Base-by-base conservation (phyloP, 2,888 invertebrate species). In the Anorthoa munda region DNA sequence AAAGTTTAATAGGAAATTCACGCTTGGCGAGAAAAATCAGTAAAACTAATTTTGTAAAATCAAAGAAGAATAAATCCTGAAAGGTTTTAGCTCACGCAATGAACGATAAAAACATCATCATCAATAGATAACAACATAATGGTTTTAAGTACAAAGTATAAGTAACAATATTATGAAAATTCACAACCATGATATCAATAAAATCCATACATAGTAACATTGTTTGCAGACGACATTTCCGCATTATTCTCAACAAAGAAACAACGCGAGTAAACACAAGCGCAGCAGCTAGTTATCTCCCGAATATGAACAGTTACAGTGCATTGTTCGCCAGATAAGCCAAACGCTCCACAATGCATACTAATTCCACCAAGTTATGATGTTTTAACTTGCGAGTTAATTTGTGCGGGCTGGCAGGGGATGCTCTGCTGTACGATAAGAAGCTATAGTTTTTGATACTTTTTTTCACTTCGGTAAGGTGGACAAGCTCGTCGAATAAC, bases 321-420 rank as follows among this genome's bases (percentile, higher is more conserved):
- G 86, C 87, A 86, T 79, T 83, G 81, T 80, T 72, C 82, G 60
- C 61, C 61, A 85, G 82, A 84, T 85, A 87, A 86, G 69, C 67
- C 84, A 59, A 78, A 71, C 61, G 73, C 70, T 76, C 78, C 70
- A 84, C 85, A 84, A 81, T 85, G 86, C 86, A 87, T 77, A 85
- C 84, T 88, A 84, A 87, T 88, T 82, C 61, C 48, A 72, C 66
- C 61, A 81, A 82, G 77, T 81, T 84, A 78, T 79, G 66, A 75
- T 74, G 77, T 82, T 82, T 81, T 84, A 82, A 78, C 73, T 79
- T 64, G 67, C 21, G 56, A 84, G 72, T 77, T 85, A 78, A 87
- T 87, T 85, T 77, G 53, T 63, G 64, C 21, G 39, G 31, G 23
- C 39, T 56, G 31, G 56, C 15, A 5, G 3, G 70, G n/a, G 39